A percentile compares a stretch with the other conserved stretches of the same genome.
Conservation (phyloP, 2,113 vertebrate species). For the Agapornis roseicollis region DNA sequence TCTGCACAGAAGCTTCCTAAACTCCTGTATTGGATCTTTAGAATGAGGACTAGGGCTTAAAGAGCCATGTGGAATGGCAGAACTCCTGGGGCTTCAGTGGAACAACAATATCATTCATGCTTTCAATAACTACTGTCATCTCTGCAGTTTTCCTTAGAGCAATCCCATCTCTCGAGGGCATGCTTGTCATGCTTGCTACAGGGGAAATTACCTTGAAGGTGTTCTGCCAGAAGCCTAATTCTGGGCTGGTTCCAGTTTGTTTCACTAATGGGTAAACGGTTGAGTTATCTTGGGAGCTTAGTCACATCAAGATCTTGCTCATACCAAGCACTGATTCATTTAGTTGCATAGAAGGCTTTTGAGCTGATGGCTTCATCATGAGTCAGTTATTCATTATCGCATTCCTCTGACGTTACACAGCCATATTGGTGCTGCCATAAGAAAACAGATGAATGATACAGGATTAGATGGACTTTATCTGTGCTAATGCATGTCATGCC, state of each 20-base stretch:
- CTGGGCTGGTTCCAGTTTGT: slow-evolving; percentile 25
- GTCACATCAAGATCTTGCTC: slow-evolving; percentile 49
- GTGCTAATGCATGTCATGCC: not conserved
- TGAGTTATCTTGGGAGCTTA: slow-evolving; percentile 44
- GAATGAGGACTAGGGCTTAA: not conserved
- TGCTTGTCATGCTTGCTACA: not conserved
- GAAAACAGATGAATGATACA: slow-evolving; percentile 12
- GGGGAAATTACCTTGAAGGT: slow-evolving; percentile 31
- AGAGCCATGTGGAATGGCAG: not conserved
- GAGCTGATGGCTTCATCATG: slow-evolving; percentile 62
- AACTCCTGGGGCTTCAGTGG: not conserved
- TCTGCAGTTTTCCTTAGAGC: not conserved
- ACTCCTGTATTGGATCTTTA: not conserved
- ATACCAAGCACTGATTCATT: slow-evolving; percentile 43
- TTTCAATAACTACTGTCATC: not conserved
- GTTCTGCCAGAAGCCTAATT: slow-evolving; percentile 12
- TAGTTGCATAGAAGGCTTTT: slow-evolving; percentile 32
- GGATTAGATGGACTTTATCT: slow-evolving; percentile 37
- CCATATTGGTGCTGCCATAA: slow-evolving; percentile 24
- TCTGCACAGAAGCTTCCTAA: not conserved
- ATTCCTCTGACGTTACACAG: slow-evolving; percentile 32
- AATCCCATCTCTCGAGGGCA: not conserved
- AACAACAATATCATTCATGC: not conserved
- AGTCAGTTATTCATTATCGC: slow-evolving; percentile 57
- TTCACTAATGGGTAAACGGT: slow-evolving; percentile 1